Percentiles rank a stretch among this genome's conserved stretches.
Evolutionary conservation across 2,888 invertebrate species (phyloP).

Genomic region (Mactromeris polynyma): DNA sequence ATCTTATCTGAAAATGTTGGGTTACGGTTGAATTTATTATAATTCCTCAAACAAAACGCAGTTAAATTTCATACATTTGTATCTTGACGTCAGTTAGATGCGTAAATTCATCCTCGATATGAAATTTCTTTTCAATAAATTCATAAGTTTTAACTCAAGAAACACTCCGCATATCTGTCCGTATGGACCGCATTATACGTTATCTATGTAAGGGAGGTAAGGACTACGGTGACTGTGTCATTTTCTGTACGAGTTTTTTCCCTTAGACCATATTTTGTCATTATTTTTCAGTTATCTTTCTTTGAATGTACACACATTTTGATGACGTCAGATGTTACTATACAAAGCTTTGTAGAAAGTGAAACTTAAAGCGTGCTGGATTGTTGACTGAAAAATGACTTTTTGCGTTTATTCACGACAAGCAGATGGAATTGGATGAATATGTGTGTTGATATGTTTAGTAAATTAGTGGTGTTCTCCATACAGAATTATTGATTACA

Average conservation of each 20-base stretch:
- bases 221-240: background rate
- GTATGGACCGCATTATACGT: no score
- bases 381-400: background rate
- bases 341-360: conserved; percentile 64
- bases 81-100: no score
- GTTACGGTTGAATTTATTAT: no score
- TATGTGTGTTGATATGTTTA: background rate
- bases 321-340: conserved; percentile 68
- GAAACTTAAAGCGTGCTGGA: conserved; percentile 39
- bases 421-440: conserved; percentile 30
- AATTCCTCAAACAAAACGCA: no score
- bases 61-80: no score
- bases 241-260: background rate
- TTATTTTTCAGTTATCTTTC: background rate
- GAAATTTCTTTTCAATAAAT: no score
- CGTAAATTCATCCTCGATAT: no score
- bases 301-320: conserved; percentile 40
- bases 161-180: no score
- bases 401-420: background rate
- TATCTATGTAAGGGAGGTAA: background rate
- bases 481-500: background rate
- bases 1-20: no score
- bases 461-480: background rate
- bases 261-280: background rate
- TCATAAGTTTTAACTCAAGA: no score